Evolutionary conservation across 2,888 invertebrate species (phyloP).

Genomic region (Thecophora atra): DNA sequence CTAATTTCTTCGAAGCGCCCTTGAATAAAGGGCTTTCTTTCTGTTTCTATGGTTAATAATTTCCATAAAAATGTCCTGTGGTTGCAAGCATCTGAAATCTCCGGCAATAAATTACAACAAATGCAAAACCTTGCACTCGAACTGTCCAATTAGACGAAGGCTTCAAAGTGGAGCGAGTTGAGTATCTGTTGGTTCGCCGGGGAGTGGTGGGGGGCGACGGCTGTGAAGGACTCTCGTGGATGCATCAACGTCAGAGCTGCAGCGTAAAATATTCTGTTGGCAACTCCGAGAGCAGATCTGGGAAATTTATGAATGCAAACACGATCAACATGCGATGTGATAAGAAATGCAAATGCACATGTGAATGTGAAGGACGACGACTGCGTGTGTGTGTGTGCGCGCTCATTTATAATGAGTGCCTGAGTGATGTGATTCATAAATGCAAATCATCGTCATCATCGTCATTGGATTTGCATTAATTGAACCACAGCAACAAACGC

Average conservation of each 20-base stretch:
- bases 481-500: no score
- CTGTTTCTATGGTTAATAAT: no score
- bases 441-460: not conserved
- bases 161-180: not conserved
- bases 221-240: not conserved
- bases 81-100: no score
- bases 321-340: not conserved
- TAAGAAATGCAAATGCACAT: constrained; percentile 5
- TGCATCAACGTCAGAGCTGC: not conserved
- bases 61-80: no score
- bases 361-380: not conserved
- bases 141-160: not conserved
- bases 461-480: no score
- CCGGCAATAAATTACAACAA: not conserved
- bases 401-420: not conserved
- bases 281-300: not conserved
- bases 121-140: not conserved
- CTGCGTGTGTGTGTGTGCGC: not conserved
- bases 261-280: constrained; percentile 3
- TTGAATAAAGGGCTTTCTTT: no score
- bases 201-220: not conserved
- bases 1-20: no score
- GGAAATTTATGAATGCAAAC: constrained; percentile 10
- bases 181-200: not conserved
- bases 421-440: constrained; percentile 14